phyloP scores from a whole-genome alignment of 2,113 vertebrate genomes.

The Willisornis vidua region DNA sequence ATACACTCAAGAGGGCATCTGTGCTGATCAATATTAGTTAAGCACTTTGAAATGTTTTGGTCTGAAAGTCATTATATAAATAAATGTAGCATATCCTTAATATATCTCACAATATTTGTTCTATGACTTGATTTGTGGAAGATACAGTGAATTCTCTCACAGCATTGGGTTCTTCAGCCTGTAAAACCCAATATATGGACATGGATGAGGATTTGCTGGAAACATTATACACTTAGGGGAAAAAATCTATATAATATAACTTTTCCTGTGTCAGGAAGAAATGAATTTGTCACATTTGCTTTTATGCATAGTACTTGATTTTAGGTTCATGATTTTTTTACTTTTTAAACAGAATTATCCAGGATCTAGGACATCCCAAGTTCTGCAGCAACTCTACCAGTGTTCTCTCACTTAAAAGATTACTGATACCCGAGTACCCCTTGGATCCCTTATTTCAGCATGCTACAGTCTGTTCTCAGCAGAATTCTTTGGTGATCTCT shows the following conservation, averaged over 20 bases:
- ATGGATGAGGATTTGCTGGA: neutral
- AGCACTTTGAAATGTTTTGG: constrained; percentile 39
- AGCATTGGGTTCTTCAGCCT: neutral
- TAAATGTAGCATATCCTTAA: neutral
- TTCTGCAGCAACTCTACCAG: neutral
- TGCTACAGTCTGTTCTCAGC: constrained; percentile 13
- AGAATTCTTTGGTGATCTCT: constrained; percentile 47
- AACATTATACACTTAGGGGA: neutral
- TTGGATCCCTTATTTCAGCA: neutral
- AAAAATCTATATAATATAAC: neutral
- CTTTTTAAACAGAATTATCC: neutral
- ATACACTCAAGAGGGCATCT: neutral
- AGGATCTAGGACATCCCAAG: neutral
- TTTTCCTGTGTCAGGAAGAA: neutral
- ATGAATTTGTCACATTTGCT: neutral
- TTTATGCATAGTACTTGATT: neutral
- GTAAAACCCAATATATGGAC: neutral
- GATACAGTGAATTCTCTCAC: neutral
- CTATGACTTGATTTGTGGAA: constrained; percentile 21
- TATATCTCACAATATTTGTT: constrained; percentile 28
- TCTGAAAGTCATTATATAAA: neutral
- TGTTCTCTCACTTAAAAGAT: neutral
- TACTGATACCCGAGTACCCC: neutral
- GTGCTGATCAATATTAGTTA: neutral
- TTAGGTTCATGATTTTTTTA: neutral